Base-by-base conservation (phyloP, 2,797 vertebrate genomes). In the Poeciliopsis gracilis region DNA sequence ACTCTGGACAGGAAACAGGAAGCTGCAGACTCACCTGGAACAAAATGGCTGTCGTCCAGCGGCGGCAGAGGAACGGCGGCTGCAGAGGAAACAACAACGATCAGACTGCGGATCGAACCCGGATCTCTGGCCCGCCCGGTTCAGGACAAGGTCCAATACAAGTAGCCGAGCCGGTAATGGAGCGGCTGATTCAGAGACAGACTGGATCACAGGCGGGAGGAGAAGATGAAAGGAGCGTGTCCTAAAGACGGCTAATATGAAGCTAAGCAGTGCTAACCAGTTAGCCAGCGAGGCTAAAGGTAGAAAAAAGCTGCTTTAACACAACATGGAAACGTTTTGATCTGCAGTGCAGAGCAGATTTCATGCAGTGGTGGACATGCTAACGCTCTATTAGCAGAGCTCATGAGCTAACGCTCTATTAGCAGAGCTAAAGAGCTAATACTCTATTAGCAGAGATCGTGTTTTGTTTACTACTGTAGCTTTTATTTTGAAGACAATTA, bases 21-120 rank as follows among this genome's bases (percentile, higher is more conserved):
- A 53, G 51, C 9, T 25, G 20, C 23, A 4, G 46, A 87, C 86
- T 49, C 23, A 96, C 93, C 94, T 90, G 92, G 80, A 0, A 93
- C 73, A 0, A 71, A 88, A 30, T 81, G 72, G 15, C 95, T 90
- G 77, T 93, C 92, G 15, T 87, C 53, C 2, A 85, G 6, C 0
- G 92, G 57, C 11, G 80, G 88, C 46, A 94, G 84, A 25, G 90
- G 85, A 15, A 93, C 91, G 2, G 89, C 82, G 86, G 87, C 94
- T 96, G 69, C 1, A 80, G 36, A 73, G 13, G 33, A 66, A 63
- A 63, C 7, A 25, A 36, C 16, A 15, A 20, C 28, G 9, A 43
- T 0, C 43, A 11, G 25, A n/a, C 41, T 6, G 43, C 16, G 18
- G 45, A 72, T 30, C n/a, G 2, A 25, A 38, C 7, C 2, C 18